Conservation (phyloP, 2,113 vertebrate genomes). For the Oophaga pumilio region DNA sequence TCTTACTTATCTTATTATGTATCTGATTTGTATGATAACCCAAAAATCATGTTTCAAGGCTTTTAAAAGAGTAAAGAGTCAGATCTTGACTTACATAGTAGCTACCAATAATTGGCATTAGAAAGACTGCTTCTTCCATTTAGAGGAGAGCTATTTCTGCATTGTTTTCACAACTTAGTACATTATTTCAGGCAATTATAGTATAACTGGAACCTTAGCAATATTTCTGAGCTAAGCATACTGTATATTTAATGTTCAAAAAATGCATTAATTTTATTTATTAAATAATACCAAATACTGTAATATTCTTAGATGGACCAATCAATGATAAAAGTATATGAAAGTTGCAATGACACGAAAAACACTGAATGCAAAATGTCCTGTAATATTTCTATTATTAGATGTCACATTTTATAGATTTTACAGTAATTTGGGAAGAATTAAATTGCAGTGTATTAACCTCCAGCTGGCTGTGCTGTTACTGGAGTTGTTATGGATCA, state of each 20-base stretch:
- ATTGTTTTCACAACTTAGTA: not conserved
- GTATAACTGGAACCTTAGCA: no score
- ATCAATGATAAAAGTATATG: not conserved
- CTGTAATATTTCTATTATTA: slow-evolving; percentile 55
- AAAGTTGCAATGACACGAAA: not conserved
- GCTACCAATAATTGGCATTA: not conserved
- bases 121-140: not conserved
- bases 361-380: slow-evolving; percentile 35
- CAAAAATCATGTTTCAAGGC: no score
- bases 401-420: slow-evolving; percentile 51
- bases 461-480: slow-evolving; percentile 64
- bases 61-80: not conserved
- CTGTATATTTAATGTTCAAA: no score
- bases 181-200: no score
- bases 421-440: slow-evolving; percentile 59
- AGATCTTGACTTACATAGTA: not conserved
- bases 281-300: not conserved
- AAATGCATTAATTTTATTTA: not conserved
- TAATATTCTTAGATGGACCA: not conserved
- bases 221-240: no score
- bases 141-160: not conserved
- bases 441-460: slow-evolving; percentile 59
- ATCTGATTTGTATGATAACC: not conserved
- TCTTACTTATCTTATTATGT: not conserved
- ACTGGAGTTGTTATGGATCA: slow-evolving; percentile 65